phyloP scores from a whole-genome alignment of 2,888 invertebrate genomes.

The Clivina fossor region DNA sequence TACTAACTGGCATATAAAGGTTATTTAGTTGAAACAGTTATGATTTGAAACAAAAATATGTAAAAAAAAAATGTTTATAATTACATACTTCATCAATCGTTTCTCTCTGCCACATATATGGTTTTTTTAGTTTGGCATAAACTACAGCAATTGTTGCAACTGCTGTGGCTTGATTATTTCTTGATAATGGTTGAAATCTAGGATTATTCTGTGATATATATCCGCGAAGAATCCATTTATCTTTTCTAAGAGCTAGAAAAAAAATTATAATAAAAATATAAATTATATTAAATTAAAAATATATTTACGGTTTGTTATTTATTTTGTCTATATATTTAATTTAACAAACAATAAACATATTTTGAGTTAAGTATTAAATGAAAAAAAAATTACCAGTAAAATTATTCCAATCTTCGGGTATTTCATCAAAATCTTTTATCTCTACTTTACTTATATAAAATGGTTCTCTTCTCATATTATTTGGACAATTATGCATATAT shows the following conservation, averaged over 20 bases:
- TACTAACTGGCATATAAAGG: too few species aligned
- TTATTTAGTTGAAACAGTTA: too few species aligned
- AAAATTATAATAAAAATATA: not conserved
- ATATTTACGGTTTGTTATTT: not conserved
- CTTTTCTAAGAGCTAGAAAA: slow-evolving; percentile 35
- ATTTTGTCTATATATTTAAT: too few species aligned
- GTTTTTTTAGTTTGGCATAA: slow-evolving; percentile 46
- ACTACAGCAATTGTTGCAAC: slow-evolving; percentile 52
- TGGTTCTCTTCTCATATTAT: slow-evolving; percentile 43
- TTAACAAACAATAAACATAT: too few species aligned
- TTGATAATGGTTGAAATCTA: slow-evolving; percentile 48
- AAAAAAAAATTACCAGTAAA: slow-evolving; percentile 46
- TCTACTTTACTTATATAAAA: slow-evolving; percentile 49
- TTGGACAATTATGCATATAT: slow-evolving; percentile 50
- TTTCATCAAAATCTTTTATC: slow-evolving; percentile 46
- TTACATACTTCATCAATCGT: slow-evolving; percentile 50
- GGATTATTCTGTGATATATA: slow-evolving; percentile 47
- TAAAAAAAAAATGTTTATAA: not conserved
- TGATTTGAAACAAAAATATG: too few species aligned
- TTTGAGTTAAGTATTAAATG: too few species aligned
- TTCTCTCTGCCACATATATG: slow-evolving; percentile 47
- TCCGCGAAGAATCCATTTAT: slow-evolving; percentile 52
- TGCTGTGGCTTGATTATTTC: slow-evolving; percentile 54
- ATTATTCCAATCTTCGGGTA: slow-evolving; percentile 49
- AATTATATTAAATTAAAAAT: not conserved